These are phyloP conservation scores for Ormia ochracea DNA, from an alignment of 2,888 invertebrate genomes.

Conservation along the genomic window DNA sequence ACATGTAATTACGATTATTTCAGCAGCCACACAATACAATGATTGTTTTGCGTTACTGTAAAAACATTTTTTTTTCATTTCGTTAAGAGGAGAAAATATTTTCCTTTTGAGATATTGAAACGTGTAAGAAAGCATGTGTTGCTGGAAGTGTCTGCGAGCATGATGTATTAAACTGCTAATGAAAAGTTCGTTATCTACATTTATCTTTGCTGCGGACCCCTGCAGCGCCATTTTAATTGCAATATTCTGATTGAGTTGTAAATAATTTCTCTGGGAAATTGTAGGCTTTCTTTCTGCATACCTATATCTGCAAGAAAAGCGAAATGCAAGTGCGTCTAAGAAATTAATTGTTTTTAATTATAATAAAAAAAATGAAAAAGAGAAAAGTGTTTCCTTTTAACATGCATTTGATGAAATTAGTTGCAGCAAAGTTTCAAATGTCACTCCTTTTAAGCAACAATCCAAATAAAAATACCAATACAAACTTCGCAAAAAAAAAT, in stretches of 20 bases:
- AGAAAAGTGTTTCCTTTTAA: not conserved
- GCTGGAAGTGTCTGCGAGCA: slow-evolving; percentile 38
- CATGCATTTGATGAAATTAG: not conserved
- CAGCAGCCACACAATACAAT: not conserved
- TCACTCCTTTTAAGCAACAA: too few species aligned
- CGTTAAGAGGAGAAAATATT: not conserved
- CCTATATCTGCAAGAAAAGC: not conserved
- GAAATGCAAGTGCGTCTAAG: not conserved
- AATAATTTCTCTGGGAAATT: slow-evolving; percentile 71
- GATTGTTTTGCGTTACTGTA: not conserved
- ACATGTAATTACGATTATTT: slow-evolving; percentile 39
- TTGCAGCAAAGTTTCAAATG: too few species aligned
- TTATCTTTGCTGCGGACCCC: slow-evolving; percentile 62
- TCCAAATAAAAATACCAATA: too few species aligned
- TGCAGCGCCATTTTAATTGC: slow-evolving; percentile 72
- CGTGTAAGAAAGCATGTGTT: slow-evolving; percentile 17
- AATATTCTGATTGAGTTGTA: slow-evolving; percentile 73
- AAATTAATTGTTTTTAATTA: slow-evolving; percentile 37
- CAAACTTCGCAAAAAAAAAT: too few species aligned
- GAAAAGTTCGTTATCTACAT: slow-evolving; percentile 33
- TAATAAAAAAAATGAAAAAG: not conserved
- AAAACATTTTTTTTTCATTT: not conserved
- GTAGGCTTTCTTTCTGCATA: slow-evolving; percentile 58
- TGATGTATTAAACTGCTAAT: slow-evolving; percentile 27
- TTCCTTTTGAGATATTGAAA: not conserved